Base-by-base conservation (phyloP, 2,113 vertebrate genomes). In the Ailurus styani region DNA sequence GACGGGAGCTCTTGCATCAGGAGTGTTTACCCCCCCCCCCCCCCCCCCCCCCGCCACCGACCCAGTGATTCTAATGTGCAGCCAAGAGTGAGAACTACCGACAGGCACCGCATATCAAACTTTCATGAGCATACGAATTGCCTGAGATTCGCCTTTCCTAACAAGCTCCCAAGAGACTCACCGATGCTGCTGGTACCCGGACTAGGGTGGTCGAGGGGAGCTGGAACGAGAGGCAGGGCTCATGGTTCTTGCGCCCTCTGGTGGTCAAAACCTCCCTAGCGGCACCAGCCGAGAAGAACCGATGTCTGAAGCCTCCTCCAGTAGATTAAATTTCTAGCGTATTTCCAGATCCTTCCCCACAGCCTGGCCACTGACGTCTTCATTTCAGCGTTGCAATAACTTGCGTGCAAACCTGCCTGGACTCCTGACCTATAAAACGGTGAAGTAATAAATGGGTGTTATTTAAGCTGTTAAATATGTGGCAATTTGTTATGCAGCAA, bases 171-270 rank as follows among this genome's bases (percentile, higher is more conserved):
- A 27, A 57, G 40, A 0, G 0, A 25, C 5, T 17, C 2, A 29
- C 21, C 8, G 23, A 25, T 3, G 60, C 23, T 4, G 6, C 34
- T 2, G 72, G 25, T 34, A 37, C 0, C 13, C 1, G 9, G 31
- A 29, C 8, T 20, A 5, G 18, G 7, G 23, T 8, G 37, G 37
- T 27, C 3, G 11, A 86, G 60, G 10, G 17, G 2, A 40, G 17
- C 25, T 7, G 13, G 31, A 31, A 52, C 18, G 0, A 0, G 3
- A 0, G 2, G 2, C 23, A 3, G 31, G 57, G 42, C 72, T 21
- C 40, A 52, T 29, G 70, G 68, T 47, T 90, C 85, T 68, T 47
- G 75, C 57, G 70, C 90, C 96, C 92, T 77, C 95, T 97, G 86
- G 85, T 93, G 97, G 92, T 23, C 42, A 87, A 40, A 83, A 82